phyloP scores from a whole-genome alignment of 2,797 vertebrate species.

The Anguilla megastoma region DNA sequence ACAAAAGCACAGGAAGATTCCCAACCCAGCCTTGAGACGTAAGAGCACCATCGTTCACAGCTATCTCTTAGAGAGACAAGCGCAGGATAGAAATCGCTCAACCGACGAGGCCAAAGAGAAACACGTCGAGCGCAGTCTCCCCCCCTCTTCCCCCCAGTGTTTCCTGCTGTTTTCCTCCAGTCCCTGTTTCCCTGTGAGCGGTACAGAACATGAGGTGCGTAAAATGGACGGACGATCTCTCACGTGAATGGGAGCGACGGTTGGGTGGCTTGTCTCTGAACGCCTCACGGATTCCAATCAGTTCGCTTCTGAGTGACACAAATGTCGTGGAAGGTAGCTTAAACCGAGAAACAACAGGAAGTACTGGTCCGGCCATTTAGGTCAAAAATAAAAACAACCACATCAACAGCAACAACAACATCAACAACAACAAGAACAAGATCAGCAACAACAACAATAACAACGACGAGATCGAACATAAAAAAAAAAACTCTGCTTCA shows the following conservation, averaged over 20 bases:
- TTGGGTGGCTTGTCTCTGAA: background rate
- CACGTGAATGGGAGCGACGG: background rate
- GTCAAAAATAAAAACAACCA: constrained; percentile 29
- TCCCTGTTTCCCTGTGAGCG: background rate
- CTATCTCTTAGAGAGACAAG: constrained; percentile 44
- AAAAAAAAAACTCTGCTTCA: constrained; percentile 79
- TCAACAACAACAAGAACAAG: constrained; percentile 16
- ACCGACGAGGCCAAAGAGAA: constrained; percentile 33
- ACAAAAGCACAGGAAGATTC: constrained; percentile 34
- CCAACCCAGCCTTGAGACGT: constrained; percentile 40
- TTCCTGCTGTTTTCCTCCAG: constrained; percentile 43
- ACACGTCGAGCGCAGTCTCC: constrained; percentile 31
- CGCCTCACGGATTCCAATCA: background rate
- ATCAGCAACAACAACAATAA: constrained; percentile 50
- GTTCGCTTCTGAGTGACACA: constrained; percentile 34
- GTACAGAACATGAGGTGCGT: background rate
- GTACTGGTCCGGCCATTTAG: constrained; percentile 34
- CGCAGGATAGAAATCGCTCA: constrained; percentile 37
- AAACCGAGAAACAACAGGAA: constrained; percentile 48
- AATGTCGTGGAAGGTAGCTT: constrained; percentile 56
- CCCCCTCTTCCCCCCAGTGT: constrained; percentile 42
- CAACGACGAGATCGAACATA: constrained; percentile 56
- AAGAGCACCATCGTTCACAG: constrained; percentile 14
- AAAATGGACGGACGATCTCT: background rate
- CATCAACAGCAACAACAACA: constrained; percentile 8